Conservation (phyloP, 2,888 invertebrate genomes). For the Ernsta delagoae region DNA sequence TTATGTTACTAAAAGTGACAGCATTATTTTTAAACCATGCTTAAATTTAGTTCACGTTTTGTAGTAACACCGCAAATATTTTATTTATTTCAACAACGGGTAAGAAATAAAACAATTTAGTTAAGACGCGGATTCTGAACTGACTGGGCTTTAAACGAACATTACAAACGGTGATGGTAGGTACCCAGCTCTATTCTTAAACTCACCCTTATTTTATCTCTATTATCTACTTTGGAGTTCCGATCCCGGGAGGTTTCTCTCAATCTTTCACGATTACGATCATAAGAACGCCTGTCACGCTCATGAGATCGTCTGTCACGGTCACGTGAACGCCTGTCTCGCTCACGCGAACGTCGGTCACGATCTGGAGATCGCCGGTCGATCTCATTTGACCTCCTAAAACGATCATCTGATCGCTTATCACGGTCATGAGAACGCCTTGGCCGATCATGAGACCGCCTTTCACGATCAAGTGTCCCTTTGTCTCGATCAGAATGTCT, state of each 20-base stretch:
- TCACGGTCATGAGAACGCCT: conserved; percentile 48
- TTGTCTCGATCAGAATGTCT: conserved; percentile 53
- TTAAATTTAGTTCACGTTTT: too few relatives aligned
- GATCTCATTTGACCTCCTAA: conserved; percentile 50
- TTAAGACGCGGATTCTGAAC: too few relatives aligned
- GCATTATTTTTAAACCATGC: too few relatives aligned
- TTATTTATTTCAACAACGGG: too few relatives aligned
- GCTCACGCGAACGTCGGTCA: conserved; percentile 29
- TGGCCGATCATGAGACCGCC: conserved; percentile 48
- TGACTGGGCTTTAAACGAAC: too few relatives aligned
- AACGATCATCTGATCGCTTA: conserved; percentile 41
- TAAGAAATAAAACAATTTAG: too few relatives aligned
- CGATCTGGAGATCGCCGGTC: conserved; percentile 22
- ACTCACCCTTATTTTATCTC: conserved; percentile 55
- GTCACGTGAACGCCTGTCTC: conserved; percentile 49
- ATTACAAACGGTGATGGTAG: too few relatives aligned
- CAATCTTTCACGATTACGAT: conserved; percentile 44
- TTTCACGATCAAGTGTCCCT: conserved; percentile 46
- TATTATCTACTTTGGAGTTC: conserved; percentile 53
- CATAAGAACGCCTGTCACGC: conserved; percentile 32
- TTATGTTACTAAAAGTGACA: too few relatives aligned
- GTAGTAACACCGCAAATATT: too few relatives aligned
- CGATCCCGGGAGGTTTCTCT: conserved; percentile 65
- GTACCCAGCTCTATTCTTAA: too few relatives aligned
- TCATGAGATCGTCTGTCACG: conserved; percentile 32